Conservation (phyloP, 2,888 invertebrate genomes). For the Sylvicola fuscatus region DNA sequence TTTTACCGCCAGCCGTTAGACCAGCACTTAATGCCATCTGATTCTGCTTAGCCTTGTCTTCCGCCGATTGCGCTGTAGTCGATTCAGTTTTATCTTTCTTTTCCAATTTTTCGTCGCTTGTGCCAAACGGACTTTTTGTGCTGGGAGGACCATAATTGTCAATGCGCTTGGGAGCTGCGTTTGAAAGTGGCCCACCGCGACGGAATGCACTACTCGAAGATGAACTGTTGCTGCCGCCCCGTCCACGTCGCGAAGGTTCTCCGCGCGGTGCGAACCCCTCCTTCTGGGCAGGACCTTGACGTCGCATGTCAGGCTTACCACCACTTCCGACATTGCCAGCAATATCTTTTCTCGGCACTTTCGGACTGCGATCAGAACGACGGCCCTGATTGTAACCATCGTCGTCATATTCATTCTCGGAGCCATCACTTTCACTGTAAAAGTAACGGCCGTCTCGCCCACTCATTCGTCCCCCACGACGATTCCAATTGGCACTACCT, state of each 20-base stretch:
- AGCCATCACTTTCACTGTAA: constrained; percentile 42
- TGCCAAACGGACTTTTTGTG: constrained; percentile 53
- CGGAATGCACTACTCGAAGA: constrained; percentile 26
- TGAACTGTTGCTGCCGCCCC: constrained; percentile 34
- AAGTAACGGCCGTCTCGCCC: constrained; percentile 25
- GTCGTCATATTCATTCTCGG: constrained; percentile 37
- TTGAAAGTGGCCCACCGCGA: constrained; percentile 27
- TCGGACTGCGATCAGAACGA: constrained; percentile 32
- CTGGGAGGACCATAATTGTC: constrained; percentile 65
- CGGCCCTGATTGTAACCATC: constrained; percentile 33
- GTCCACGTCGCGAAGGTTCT: constrained; percentile 71
- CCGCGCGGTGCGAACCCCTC: constrained; percentile 73
- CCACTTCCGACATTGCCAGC: constrained; percentile 19
- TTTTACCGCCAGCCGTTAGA: constrained; percentile 15
- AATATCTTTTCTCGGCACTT: constrained; percentile 19
- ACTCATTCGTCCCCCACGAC: constrained; percentile 22
- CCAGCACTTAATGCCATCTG: constrained; percentile 46
- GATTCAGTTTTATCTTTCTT: constrained; percentile 17
- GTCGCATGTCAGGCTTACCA: constrained; percentile 19
- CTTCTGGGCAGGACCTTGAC: constrained; percentile 14
- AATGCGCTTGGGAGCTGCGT: constrained; percentile 37
- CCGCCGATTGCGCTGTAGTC: constrained; percentile 23
- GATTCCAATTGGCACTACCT: constrained; percentile 24
- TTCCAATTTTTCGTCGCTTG: constrained; percentile 24
- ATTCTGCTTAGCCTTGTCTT: constrained; percentile 45